Percentiles rank a stretch among this genome's conserved stretches.
These are phyloP conservation scores for Rhyacichthys aspro DNA, from an alignment of 2,797 vertebrate species.

Conservation along the genomic window DNA sequence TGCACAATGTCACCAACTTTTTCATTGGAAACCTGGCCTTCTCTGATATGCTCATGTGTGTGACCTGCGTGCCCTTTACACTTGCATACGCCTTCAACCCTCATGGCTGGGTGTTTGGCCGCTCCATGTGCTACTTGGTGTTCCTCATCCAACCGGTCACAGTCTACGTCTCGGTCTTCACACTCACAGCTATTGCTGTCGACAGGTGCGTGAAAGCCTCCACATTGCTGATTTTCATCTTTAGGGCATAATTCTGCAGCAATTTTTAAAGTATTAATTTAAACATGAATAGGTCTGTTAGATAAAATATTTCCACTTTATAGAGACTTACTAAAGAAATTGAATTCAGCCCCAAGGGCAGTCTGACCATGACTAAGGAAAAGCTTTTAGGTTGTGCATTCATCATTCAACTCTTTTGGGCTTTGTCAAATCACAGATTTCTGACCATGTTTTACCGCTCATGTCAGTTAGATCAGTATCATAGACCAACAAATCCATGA, in stretches of 20 bases:
- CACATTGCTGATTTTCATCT: not conserved
- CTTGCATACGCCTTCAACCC: conserved; percentile 90
- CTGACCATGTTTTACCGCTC: too few species aligned
- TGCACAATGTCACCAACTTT: conserved; percentile 92
- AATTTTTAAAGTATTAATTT: not conserved
- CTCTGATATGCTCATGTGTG: conserved; percentile 91
- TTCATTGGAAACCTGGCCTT: conserved; percentile 91
- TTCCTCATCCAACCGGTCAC: conserved; percentile 91
- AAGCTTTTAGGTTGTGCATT: too few species aligned
- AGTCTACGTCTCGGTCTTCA: conserved; percentile 90
- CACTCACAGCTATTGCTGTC: conserved; percentile 88
- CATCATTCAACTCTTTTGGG: too few species aligned
- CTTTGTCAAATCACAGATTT: too few species aligned
- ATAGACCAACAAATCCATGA: too few species aligned
- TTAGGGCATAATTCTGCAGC: not conserved
- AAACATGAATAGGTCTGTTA: too few species aligned
- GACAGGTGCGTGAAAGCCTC: conserved; percentile 81
- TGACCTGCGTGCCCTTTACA: conserved; percentile 88
- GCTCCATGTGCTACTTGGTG: conserved; percentile 89
- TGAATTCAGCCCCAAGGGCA: too few species aligned
- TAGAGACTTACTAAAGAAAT: too few species aligned
- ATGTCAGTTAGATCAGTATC: too few species aligned
- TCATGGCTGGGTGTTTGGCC: conserved; percentile 87
- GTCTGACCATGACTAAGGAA: too few species aligned
- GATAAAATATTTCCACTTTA: too few species aligned